Base-by-base conservation (phyloP, 2,113 vertebrate species). In the Monarcha castaneiventris region DNA sequence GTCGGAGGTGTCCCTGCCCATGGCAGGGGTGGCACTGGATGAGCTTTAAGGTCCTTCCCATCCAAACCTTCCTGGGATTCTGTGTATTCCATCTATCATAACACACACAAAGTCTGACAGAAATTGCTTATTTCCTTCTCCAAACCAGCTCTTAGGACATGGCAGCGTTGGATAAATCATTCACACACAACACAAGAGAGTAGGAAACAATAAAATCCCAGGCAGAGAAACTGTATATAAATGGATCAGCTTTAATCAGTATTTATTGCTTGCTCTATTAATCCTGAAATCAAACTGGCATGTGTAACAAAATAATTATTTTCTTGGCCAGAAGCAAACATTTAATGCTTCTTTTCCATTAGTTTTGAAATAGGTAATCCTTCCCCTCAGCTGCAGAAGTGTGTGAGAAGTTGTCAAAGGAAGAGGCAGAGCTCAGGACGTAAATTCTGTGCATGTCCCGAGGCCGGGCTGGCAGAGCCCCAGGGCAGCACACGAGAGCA, bases 231-330 rank as follows among this genome's bases (percentile, higher is more conserved):
- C 6, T 46, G 64, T 90, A 32, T 52, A 90, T 19, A 94, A 97
- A 96, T 9, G 46, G 51, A 94, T 84, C 13, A 2, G 82, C 87
- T 95, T 96, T 97, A 96, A 96, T 97, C 63, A 62, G 3, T 75
- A 80, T 41, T 94, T 96, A 94, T 95, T 97, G 91, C 95, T 93
- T 62, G 67, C 73, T 79, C 44, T 94, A 52, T 89, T 52, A 67
- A 89, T 80, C 71, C 72, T 80, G 91, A 90, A 94, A 89, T 80
- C 80, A 92, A 94, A 78, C 61, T 44, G 87, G 78, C 46, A 44
- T 2, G 5, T 91, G 30, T 89, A 93, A 91, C 82, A 96, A 97
- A 97, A 94, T 74, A 92, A 93, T 44, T 5, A 83, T 55, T 76
- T 77, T 86, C 76, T 52, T 92, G 93, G 75, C 91, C 74, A 69